These are phyloP conservation scores for Apaloderma vittatum DNA, from an alignment of 2,113 vertebrate species.

Conservation along the genomic window DNA sequence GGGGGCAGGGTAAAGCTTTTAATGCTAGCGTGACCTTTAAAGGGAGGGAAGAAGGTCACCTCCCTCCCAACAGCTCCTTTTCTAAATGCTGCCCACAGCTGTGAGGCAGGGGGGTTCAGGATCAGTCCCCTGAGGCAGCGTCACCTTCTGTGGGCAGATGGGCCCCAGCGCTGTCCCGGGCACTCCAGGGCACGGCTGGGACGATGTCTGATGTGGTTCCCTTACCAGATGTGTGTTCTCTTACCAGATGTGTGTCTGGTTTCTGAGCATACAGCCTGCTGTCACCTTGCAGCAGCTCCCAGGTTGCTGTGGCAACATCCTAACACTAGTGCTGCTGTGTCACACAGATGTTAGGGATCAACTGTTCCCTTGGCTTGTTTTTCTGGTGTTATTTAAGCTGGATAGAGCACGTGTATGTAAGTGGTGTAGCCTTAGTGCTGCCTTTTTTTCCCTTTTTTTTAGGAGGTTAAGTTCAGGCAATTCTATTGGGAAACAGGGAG, in stretches of 20 bases:
- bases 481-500: not conserved
- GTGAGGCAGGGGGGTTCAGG: not conserved
- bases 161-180: not conserved
- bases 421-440: not conserved
- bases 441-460: not conserved
- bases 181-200: not conserved
- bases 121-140: not conserved
- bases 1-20: not conserved
- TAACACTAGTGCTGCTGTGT: not conserved
- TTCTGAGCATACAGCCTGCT: not conserved
- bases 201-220: fast-evolving
- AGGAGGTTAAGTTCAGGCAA: not conserved
- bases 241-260: too few relatives aligned
- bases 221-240: not conserved
- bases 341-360: not conserved
- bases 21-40: not conserved
- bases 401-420: fast-evolving
- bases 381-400: not conserved
- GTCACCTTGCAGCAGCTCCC: not conserved
- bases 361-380: not conserved
- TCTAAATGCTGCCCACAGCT: too few relatives aligned
- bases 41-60: not conserved
- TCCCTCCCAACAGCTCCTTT: not conserved
- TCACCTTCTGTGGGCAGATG: not conserved
- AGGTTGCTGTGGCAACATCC: not conserved